Percentiles rank a stretch among this genome's conserved stretches.
phyloP scores from a whole-genome alignment of 2,888 invertebrate genomes.

The Uropetala carovei region DNA sequence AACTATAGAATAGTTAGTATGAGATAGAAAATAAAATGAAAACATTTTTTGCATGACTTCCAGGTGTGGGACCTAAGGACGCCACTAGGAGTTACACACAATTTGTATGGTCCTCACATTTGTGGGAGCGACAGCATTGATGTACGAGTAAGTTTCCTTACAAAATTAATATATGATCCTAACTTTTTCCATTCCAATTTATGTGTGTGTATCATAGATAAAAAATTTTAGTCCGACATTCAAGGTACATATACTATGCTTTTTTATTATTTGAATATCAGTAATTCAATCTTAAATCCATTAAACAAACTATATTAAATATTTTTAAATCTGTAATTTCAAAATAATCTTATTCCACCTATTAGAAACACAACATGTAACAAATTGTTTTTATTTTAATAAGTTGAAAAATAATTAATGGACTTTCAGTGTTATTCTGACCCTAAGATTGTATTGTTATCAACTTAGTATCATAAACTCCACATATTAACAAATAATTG shows the following conservation, averaged over 20 bases:
- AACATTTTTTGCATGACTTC: conserved; percentile 51
- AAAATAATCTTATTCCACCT: too few relatives aligned
- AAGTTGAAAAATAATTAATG: too few relatives aligned
- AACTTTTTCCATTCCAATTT: not conserved
- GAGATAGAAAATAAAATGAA: not conserved
- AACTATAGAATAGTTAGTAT: not conserved
- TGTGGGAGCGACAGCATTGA: conserved; percentile 78
- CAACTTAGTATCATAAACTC: too few relatives aligned
- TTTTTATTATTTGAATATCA: not conserved
- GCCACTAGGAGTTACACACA: conserved; percentile 76
- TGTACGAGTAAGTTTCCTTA: conserved; percentile 75
- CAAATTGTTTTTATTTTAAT: too few relatives aligned
- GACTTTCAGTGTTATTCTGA: too few relatives aligned
- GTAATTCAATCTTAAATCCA: too few relatives aligned
- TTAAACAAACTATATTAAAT: too few relatives aligned
- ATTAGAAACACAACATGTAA: too few relatives aligned
- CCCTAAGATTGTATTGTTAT: too few relatives aligned
- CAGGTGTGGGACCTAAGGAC: conserved; percentile 80
- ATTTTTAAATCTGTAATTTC: too few relatives aligned
- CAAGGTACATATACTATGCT: not conserved
- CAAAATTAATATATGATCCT: conserved; percentile 16
- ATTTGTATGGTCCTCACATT: conserved; percentile 79
- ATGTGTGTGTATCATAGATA: not conserved
- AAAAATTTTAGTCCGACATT: not conserved
- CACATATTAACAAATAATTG: too few relatives aligned